Evolutionary conservation across 2,797 vertebrate genomes (phyloP).

Genomic region (Lateolabrax maculatus): DNA sequence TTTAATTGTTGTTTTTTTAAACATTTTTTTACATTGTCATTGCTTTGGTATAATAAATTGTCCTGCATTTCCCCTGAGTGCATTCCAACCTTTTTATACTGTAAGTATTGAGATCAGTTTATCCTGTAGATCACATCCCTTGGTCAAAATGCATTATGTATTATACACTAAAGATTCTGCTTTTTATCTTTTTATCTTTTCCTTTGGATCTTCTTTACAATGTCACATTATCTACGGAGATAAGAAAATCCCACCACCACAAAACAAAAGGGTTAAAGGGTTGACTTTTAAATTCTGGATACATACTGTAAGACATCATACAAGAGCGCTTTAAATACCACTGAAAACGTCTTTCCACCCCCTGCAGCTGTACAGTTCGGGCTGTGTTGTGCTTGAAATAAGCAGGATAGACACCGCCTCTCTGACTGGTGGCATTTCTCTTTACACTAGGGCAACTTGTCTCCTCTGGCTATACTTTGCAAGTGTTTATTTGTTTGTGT

Average conservation of each 20-base stretch:
- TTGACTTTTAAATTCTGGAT: neutral
- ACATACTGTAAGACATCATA: conserved; percentile 12
- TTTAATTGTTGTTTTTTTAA: neutral
- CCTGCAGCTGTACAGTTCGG: conserved; percentile 30
- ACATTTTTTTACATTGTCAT: neutral
- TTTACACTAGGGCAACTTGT: conserved; percentile 41
- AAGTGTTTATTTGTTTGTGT: conserved; percentile 27
- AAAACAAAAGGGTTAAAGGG: neutral
- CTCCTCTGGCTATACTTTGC: conserved; percentile 40
- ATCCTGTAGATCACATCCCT: neutral
- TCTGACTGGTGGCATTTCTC: conserved; percentile 45
- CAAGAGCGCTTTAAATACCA: neutral
- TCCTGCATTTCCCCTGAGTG: neutral
- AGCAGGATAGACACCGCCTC: conserved; percentile 22
- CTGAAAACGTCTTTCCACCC: neutral
- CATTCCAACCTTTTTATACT: neutral
- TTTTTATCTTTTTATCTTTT: neutral
- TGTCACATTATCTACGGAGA: neutral
- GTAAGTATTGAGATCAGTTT: neutral
- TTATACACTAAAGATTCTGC: neutral
- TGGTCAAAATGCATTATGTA: neutral
- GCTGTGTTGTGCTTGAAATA: conserved; percentile 28
- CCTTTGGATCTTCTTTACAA: neutral
- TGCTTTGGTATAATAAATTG: neutral
- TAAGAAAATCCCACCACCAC: neutral